Conservation (phyloP, 2,113 vertebrate species). For the Tricholaema leucomelas region DNA sequence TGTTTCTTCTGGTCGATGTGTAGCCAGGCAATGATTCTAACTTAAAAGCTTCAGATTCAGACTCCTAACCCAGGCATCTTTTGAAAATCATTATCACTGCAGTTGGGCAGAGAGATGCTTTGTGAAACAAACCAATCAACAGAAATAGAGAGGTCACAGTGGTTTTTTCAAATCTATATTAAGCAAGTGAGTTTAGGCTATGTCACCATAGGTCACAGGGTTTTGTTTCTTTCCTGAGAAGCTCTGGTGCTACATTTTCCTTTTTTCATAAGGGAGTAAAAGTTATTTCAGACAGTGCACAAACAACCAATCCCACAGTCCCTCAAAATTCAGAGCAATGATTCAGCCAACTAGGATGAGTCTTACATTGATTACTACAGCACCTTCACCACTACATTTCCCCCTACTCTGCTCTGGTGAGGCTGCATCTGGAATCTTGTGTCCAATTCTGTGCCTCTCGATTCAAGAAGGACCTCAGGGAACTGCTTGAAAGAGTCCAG, state of each 20-base stretch:
- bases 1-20: conserved; percentile 36
- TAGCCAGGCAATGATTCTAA: conserved; percentile 26
- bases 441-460: too few relatives aligned
- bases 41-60: conserved; percentile 28
- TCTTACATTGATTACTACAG: background rate
- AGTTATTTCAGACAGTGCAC: background rate
- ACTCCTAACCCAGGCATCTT: background rate
- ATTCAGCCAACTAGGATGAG: background rate
- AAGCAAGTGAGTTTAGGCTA: background rate
- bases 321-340: background rate
- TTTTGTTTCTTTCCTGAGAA: conserved; percentile 4
- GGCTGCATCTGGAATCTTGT: too few relatives aligned
- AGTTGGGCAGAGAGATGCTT: background rate
- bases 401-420: too few relatives aligned
- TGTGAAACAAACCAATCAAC: conserved; percentile 7
- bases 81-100: conserved; percentile 19
- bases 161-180: conserved; percentile 15
- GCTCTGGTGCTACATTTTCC: background rate
- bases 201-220: background rate
- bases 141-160: conserved; percentile 4
- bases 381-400: background rate
- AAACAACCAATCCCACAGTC: background rate
- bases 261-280: background rate
- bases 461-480: too few relatives aligned
- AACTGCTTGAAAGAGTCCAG: too few relatives aligned